A percentile compares a stretch with the other conserved stretches of the same genome.
phyloP scores from a whole-genome alignment of 2,113 vertebrate species.

The Menidia beryllina region DNA sequence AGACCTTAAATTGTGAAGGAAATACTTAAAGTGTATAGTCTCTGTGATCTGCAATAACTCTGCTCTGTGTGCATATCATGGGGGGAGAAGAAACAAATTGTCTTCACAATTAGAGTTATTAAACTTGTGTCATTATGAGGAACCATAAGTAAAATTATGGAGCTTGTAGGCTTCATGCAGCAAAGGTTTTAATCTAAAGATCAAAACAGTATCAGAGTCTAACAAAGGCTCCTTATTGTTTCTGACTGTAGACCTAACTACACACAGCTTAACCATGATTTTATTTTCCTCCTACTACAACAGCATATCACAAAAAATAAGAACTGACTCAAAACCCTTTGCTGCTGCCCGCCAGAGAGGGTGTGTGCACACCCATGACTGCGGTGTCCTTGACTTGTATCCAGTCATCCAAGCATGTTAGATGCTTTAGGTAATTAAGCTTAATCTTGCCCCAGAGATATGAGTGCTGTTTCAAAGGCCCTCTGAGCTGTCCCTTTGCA shows the following conservation, averaged over 20 bases:
- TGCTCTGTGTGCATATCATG: conserved; percentile 8
- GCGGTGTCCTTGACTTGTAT: conserved; percentile 82
- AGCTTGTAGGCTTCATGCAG: background rate
- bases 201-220: background rate
- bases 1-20: conserved; percentile 29
- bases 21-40: background rate
- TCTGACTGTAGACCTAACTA: conserved; percentile 12
- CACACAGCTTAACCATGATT: conserved; percentile 10
- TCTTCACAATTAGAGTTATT: too few species aligned
- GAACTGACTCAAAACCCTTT: conserved; percentile 24
- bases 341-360: conserved; percentile 44
- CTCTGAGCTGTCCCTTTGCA: conserved; percentile 61
- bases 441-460: conserved; percentile 78
- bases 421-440: conserved; percentile 82
- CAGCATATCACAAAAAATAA: background rate
- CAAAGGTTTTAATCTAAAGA: too few species aligned
- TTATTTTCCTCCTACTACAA: background rate
- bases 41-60: background rate
- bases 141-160: background rate
- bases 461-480: conserved; percentile 74
- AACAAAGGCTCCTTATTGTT: conserved; percentile 3
- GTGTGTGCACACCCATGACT: conserved; percentile 62
- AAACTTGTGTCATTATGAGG: background rate
- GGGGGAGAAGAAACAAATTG: background rate
- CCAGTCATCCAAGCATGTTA: conserved; percentile 75